A percentile compares a stretch with the other conserved stretches of the same genome.
These are phyloP conservation scores for Meiosimyza platycephala DNA, from an alignment of 2,888 invertebrate species.

Conservation along the genomic window DNA sequence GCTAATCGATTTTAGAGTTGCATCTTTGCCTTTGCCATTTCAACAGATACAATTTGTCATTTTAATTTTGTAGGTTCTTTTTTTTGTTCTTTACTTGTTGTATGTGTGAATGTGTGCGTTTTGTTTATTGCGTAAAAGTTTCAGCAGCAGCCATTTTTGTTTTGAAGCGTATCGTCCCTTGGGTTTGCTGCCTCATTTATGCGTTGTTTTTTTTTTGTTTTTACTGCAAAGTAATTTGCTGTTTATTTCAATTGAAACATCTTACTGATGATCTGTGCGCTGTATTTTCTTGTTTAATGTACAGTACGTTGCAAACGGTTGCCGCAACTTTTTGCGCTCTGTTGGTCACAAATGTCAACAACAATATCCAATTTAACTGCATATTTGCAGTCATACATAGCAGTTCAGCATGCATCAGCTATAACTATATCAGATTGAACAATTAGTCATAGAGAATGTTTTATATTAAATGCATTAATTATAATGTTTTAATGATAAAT, in stretches of 20 bases:
- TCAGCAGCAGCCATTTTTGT: not conserved
- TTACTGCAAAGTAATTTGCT: not conserved
- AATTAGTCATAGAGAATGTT: too few relatives aligned
- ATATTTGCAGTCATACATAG: not conserved
- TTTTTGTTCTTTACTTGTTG: not conserved
- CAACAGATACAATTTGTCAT: slow-evolving; percentile 20
- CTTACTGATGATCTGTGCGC: not conserved
- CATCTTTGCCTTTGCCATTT: not conserved
- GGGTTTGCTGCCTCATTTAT: slow-evolving; percentile 4
- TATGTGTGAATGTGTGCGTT: not conserved
- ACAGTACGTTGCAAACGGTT: slow-evolving; percentile 24
- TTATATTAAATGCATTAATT: too few relatives aligned
- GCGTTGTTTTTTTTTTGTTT: slow-evolving; percentile 26
- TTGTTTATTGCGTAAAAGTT: not conserved
- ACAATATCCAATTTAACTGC: not conserved
- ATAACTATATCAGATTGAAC: too few relatives aligned
- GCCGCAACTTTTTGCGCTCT: slow-evolving; percentile 15
- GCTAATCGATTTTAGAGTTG: slow-evolving; percentile 17
- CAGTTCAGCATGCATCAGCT: too few relatives aligned
- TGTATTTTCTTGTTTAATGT: slow-evolving; percentile 4
- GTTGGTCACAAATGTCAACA: slow-evolving; percentile 35
- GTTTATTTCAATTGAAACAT: not conserved
- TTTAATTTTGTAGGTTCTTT: not conserved
- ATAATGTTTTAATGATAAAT: too few relatives aligned
- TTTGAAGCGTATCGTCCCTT: too few relatives aligned